These are phyloP conservation scores for Venturia canescens DNA, from an alignment of 1,140 invertebrate species.

Conservation along the genomic window DNA sequence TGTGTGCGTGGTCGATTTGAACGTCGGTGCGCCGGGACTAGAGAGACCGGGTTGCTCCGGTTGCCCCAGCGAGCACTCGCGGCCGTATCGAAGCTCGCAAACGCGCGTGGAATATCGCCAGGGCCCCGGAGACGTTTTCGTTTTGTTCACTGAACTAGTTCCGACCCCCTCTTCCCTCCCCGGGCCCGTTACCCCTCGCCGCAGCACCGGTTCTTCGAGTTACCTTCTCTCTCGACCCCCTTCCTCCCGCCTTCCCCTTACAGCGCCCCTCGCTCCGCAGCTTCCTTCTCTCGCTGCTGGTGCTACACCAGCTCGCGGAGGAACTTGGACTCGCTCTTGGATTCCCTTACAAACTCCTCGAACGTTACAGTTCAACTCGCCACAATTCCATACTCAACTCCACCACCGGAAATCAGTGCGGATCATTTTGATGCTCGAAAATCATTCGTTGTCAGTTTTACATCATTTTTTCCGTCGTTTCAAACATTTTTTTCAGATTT, in stretches of 20 bases:
- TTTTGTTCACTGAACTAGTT: slow-evolving; percentile 72
- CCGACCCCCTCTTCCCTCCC: slow-evolving; percentile 58
- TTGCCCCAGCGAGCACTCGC: background rate
- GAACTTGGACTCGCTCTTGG: slow-evolving; percentile 2
- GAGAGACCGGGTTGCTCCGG: background rate
- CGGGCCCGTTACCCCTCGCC: slow-evolving; percentile 51
- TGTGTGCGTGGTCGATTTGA: background rate
- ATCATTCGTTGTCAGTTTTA: no score
- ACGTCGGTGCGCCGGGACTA: slow-evolving; percentile 24
- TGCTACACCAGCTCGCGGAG: background rate
- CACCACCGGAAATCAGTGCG: no score
- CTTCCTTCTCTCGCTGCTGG: slow-evolving; percentile 3
- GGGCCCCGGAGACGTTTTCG: slow-evolving; percentile 61
- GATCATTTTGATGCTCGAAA: no score
- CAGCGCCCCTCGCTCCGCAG: slow-evolving; percentile 10
- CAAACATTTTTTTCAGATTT: no score
- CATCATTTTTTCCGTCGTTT: no score
- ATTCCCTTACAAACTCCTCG: slow-evolving; percentile 4
- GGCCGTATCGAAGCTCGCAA: background rate
- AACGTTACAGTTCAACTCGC: background rate
- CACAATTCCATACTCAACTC: background rate
- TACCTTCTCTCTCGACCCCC: slow-evolving; percentile 31
- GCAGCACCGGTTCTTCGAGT: slow-evolving; percentile 56
- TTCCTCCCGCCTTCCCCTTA: background rate
- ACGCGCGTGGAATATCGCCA: slow-evolving; percentile 57